Evolutionary conservation across 2,888 invertebrate genomes (phyloP), one percentile per base, ranked within the genome.

Genomic region (Coecobrya sp.): DNA sequence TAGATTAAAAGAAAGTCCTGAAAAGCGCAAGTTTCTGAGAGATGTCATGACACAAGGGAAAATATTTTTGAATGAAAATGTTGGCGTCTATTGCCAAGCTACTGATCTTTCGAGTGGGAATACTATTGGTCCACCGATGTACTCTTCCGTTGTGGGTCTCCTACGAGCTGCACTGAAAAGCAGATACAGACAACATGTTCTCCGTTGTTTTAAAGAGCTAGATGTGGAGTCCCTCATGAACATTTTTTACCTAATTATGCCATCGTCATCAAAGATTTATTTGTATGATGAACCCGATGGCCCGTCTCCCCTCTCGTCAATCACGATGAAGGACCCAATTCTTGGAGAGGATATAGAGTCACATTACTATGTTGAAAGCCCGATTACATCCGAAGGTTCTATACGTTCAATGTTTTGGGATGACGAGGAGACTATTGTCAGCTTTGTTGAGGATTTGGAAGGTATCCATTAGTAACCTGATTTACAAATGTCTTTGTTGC

Each of bases 221-320:
- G 94, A 94, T 89, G 73, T 92, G 22, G 92, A 92, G 73, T 89
- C 94, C 0, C 92, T 94, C 0, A 62, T 93, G 49, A 94, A 93
- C 81, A 93, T 94, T 73, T 86, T 91, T n/a, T 91, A 27, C 79
- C 25, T 91, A 8, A 62, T 68, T 45, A 27, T 49, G 16, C 25
- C 52, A 0, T 13, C 76, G 13, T 45, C 45, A 27, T n/a, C 81
- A 81, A 0, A 42, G 3, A 62, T 13, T 11, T 59, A 5, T 16
- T 36, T 42, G 62, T 0, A 19, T 42, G 52, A 42, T 59, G 19
- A 36, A 0, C 10, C 62, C 0, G 62, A 62, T 0, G 11, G 52
- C n/a, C n/a, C n/a, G 30, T 55, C 79, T n/a, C 52, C 45, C 1
- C 13, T 45, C n/a, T 49, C 49, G 16, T 76, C 76, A 49, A 13